A percentile compares a stretch with the other conserved stretches of the same genome.
Evolutionary conservation across 2,888 invertebrate genomes (phyloP).

Genomic region (Heliconius hortense): DNA sequence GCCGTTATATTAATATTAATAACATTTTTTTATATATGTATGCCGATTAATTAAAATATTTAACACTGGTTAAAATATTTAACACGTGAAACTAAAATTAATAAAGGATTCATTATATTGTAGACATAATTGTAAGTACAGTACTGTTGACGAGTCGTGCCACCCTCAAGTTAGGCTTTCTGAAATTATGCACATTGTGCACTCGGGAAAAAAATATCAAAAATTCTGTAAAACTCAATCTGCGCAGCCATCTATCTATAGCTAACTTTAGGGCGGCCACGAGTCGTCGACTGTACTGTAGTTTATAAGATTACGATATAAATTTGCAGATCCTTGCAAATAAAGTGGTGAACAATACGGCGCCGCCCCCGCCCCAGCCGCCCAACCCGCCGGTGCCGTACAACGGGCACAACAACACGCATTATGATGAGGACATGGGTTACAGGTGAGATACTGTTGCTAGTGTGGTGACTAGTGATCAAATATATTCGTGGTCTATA

Average conservation of each 20-base stretch:
- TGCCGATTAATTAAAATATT: too few relatives aligned
- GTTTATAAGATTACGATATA: not conserved
- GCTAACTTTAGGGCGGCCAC: too few relatives aligned
- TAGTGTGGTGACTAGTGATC: not conserved
- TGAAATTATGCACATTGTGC: not conserved
- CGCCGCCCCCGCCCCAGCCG: constrained; percentile 73
- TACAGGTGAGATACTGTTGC: constrained; percentile 80
- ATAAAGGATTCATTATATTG: not conserved
- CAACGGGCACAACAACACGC: constrained; percentile 72
- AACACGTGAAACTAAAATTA: not conserved
- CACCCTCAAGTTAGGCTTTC: not conserved
- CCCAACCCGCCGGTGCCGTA: constrained; percentile 71
- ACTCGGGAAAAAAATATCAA: too few relatives aligned
- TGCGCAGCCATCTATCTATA: too few relatives aligned
- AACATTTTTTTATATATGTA: too few relatives aligned
- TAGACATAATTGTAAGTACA: not conserved
- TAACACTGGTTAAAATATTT: too few relatives aligned
- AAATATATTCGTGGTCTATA: not conserved
- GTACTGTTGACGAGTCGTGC: not conserved
- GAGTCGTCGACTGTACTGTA: too few relatives aligned
- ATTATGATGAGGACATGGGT: constrained; percentile 95
- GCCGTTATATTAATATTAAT: too few relatives aligned
- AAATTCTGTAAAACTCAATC: too few relatives aligned
- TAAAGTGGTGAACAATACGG: constrained; percentile 74
- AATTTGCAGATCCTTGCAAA: constrained; percentile 80